A percentile compares a stretch with the other conserved stretches of the same genome.
phyloP scores from a whole-genome alignment of 1,140 invertebrate species.

The Lordiphosa stackelbergi region DNA sequence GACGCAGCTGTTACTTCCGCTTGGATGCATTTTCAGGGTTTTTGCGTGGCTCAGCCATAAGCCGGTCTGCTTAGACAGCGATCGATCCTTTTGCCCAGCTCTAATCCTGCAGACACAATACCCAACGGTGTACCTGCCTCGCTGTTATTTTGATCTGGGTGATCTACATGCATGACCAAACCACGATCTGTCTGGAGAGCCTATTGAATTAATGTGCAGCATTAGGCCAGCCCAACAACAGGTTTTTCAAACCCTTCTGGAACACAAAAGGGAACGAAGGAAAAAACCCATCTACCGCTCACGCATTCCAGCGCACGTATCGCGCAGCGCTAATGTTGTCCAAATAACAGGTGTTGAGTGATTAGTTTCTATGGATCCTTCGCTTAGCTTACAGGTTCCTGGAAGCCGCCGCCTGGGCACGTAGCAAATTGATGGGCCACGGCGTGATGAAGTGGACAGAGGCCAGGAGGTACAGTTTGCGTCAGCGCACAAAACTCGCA shows the following conservation, averaged over 20 bases:
- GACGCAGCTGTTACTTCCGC: conserved; percentile 71
- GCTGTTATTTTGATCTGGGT: conserved; percentile 44
- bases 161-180: conserved; percentile 53
- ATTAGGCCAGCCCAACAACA: conserved; percentile 58
- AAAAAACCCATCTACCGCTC: conserved; percentile 19
- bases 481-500: background rate
- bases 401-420: conserved; percentile 33
- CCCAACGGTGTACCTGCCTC: conserved; percentile 17
- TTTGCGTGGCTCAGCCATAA: conserved; percentile 8
- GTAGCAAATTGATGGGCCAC: conserved; percentile 52
- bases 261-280: conserved; percentile 11
- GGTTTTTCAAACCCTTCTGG: conserved; percentile 37
- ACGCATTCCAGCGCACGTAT: conserved; percentile 21
- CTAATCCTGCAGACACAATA: conserved; percentile 62
- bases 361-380: conserved; percentile 52
- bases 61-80: conserved; percentile 1
- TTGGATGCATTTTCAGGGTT: conserved; percentile 27
- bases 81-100: conserved; percentile 48
- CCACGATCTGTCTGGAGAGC: conserved; percentile 16
- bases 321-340: conserved; percentile 44
- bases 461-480: conserved; percentile 3
- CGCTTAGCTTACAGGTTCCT: conserved; percentile 19
- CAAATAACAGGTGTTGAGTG: conserved; percentile 70
- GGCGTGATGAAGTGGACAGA: background rate
- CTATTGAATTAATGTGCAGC: conserved; percentile 66